A percentile compares a stretch with the other conserved stretches of the same genome.
Evolutionary conservation across 2,797 vertebrate species (phyloP).

Genomic region (Dicrostonyx torquatus): DNA sequence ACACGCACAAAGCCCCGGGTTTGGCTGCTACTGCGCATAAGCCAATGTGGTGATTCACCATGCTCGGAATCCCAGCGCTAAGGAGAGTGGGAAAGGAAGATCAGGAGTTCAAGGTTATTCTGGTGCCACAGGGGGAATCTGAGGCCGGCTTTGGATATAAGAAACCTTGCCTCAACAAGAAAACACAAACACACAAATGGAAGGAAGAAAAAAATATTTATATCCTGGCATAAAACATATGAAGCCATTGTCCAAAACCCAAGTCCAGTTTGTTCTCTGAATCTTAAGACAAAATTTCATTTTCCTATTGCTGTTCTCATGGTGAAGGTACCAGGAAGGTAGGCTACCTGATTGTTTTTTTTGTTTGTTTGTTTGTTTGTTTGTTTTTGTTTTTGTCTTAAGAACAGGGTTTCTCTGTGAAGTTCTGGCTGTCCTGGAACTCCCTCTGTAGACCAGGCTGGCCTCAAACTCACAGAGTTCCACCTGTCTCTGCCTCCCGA

Average conservation of each 20-base stretch:
- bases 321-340: neutral
- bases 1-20: neutral
- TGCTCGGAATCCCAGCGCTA: neutral
- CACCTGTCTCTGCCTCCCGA: neutral
- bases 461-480: neutral
- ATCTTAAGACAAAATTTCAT: neutral
- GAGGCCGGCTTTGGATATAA: neutral
- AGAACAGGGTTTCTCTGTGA: neutral
- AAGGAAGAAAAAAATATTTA: neutral
- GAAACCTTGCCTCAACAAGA: neutral
- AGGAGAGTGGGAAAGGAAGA: neutral
- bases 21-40: neutral
- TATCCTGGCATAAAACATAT: slow-evolving; percentile 9
- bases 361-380: too few relatives aligned
- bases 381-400: neutral
- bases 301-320: neutral
- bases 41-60: neutral
- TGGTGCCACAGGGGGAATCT: neutral
- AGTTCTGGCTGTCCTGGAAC: neutral
- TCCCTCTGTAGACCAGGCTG: neutral
- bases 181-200: neutral
- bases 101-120: neutral
- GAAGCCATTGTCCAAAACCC: neutral
- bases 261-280: neutral
- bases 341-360: neutral